These are phyloP conservation scores for Spinus pinus DNA, from an alignment of 2,797 vertebrate species.

Conservation along the genomic window DNA sequence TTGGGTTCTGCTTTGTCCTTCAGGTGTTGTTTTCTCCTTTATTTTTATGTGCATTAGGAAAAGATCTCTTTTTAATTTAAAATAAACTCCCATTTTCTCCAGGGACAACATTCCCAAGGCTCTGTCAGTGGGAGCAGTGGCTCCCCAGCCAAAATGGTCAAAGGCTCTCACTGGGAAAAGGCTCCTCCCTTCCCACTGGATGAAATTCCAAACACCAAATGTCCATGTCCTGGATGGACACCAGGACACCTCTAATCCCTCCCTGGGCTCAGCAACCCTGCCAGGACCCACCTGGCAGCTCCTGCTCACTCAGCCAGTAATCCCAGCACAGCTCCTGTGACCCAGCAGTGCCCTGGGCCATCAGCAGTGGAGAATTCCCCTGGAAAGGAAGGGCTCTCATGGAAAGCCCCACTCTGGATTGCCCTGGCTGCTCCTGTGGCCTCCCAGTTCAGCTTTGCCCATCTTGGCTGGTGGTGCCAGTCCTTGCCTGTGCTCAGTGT, in stretches of 20 bases:
- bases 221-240: neutral
- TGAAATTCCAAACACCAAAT: neutral
- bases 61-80: neutral
- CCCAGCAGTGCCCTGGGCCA: neutral
- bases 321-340: neutral
- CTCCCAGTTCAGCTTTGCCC: neutral
- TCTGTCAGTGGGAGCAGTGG: neutral
- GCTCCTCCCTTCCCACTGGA: neutral
- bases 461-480: neutral
- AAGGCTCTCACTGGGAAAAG: neutral
- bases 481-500: neutral
- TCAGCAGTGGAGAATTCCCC: neutral
- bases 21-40: neutral
- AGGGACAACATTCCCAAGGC: neutral
- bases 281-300: neutral
- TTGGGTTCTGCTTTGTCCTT: neutral
- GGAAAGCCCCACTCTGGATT: neutral
- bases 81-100: neutral
- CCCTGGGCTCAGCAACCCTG: neutral
- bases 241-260: neutral
- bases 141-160: constrained; percentile 29
- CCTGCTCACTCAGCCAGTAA: neutral
- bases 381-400: neutral
- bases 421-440: neutral
- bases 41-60: neutral